These are phyloP conservation scores for Agapostemon virescens DNA, from an alignment of 2,888 invertebrate species.

Conservation along the genomic window DNA sequence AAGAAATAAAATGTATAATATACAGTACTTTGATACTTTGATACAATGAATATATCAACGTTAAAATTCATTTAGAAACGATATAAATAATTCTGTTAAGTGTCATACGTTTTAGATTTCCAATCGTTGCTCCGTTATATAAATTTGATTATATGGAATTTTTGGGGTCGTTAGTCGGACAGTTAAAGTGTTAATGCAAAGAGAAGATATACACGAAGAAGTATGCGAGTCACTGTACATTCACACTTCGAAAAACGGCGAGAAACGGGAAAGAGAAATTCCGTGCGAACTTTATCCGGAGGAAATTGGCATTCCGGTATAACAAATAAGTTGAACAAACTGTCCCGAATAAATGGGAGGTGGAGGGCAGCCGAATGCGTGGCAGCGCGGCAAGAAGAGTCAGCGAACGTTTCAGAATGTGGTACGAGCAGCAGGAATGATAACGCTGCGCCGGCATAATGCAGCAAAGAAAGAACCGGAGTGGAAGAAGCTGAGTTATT, in stretches of 20 bases:
- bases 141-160: too few relatives aligned
- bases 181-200: too few relatives aligned
- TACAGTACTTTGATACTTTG: too few relatives aligned
- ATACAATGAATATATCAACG: too few relatives aligned
- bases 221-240: background rate
- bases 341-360: background rate
- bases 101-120: too few relatives aligned
- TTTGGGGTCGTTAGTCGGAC: too few relatives aligned
- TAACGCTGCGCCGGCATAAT: constrained; percentile 21
- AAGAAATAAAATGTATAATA: too few relatives aligned
- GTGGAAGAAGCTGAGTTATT: constrained; percentile 21
- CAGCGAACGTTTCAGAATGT: background rate
- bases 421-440: constrained; percentile 6
- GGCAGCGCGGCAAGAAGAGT: constrained; percentile 4
- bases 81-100: too few relatives aligned
- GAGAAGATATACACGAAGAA: background rate
- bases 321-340: constrained; percentile 6
- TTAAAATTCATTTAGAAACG: too few relatives aligned
- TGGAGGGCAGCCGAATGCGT: background rate
- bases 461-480: constrained; percentile 1
- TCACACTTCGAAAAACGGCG: background rate
- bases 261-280: background rate
- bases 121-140: too few relatives aligned
- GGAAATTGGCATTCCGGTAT: constrained; percentile 4
- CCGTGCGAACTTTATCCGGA: background rate